Base-by-base conservation (phyloP, 2,113 vertebrate genomes). In the Fregata magnificens region DNA sequence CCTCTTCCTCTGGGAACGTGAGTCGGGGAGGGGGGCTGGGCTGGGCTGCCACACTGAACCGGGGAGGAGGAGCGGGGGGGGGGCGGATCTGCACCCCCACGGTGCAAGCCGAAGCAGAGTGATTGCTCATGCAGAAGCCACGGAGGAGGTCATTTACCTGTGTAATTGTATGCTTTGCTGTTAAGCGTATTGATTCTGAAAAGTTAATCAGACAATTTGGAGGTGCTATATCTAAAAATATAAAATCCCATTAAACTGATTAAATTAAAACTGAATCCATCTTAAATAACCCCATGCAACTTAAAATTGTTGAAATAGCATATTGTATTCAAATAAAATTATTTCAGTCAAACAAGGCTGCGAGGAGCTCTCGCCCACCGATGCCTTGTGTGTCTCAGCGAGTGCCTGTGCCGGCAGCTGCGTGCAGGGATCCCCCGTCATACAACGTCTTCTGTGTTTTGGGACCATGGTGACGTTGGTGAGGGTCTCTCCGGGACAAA, bases 121-220 rank as follows among this genome's bases (percentile, higher is more conserved):
- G 10, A 47, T 42, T 10, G 32, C 78, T 86, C 65, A 1, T 1
- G n/a, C 42, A 29, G 73, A 36, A 93, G 76, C 59, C 38, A 3
- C 4, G 8, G 29, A 29, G 82, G 80, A 95, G 88, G 73, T 97
- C 93, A 98, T 98, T 98, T 97, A 81, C 87, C 7, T 16, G 73
- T 16, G 65, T 97, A 98, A 97, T 97, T 97, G 95, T 94, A 66
- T 97, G 95, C 95, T 97, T 91, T 97, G 82, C 95, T 16, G 55
- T 97, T 97, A 97, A 97, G 96, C 65, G 38, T 97, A 93, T 98
- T 98, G 97, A 97, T 97, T 97, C 72, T 97, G 92, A 93, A 97
- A 92, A 96, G 96, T 96, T 97, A 98, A 97, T 97, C 97, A 96
- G 96, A 95, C 93, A 83, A 95, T 96, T 97, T 95, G 96, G 97